These are phyloP conservation scores for Meloe dianella DNA, from an alignment of 2,888 invertebrate genomes.

Conservation along the genomic window DNA sequence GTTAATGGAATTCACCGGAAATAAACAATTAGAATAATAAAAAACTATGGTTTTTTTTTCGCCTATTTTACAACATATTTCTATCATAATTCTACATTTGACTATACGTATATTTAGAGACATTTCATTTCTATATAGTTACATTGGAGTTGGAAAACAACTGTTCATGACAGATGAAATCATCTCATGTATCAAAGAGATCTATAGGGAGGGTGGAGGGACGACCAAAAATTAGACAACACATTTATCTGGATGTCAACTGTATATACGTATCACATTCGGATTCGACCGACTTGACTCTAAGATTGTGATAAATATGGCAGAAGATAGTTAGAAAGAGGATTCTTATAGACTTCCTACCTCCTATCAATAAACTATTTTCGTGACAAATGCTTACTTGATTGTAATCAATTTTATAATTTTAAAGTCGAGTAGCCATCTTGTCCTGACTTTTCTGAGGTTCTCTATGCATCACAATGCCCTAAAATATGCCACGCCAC, in stretches of 20 bases:
- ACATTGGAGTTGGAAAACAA: conserved; percentile 23
- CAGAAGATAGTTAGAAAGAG: too few species aligned
- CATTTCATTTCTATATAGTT: background rate
- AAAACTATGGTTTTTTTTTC: conserved; percentile 30
- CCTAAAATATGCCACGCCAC: too few species aligned
- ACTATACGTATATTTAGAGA: background rate
- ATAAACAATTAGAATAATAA: conserved; percentile 40
- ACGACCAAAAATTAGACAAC: background rate
- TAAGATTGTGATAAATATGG: too few species aligned
- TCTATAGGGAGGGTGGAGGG: background rate
- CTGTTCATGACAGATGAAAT: conserved; percentile 30
- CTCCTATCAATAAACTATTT: too few species aligned
- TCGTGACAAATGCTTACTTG: too few species aligned
- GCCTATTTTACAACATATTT: conserved; percentile 24
- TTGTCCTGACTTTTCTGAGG: too few species aligned
- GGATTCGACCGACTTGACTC: too few species aligned
- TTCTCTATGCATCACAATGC: too few species aligned
- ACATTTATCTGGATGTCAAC: background rate
- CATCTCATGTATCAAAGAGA: conserved; percentile 27
- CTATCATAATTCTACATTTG: background rate
- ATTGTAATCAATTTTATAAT: too few species aligned
- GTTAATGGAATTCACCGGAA: conserved; percentile 35
- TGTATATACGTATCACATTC: too few species aligned
- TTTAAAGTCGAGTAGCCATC: too few species aligned
- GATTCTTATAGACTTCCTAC: too few species aligned